A percentile compares a stretch with the other conserved stretches of the same genome.
phyloP scores from a whole-genome alignment of 1,140 invertebrate species.

The Sarcophaga peregrina region DNA sequence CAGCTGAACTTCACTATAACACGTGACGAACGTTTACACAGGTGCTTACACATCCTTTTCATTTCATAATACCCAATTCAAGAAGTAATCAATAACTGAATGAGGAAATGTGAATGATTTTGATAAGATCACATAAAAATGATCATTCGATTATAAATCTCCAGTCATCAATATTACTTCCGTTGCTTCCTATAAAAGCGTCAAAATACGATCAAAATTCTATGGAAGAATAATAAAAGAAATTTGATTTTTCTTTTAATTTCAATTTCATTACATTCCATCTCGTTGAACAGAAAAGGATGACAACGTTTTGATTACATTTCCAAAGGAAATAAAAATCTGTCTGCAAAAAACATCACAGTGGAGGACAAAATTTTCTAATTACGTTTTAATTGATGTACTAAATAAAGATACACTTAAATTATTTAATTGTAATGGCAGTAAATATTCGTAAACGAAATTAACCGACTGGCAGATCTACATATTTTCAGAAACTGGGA shows the following conservation, averaged over 20 bases:
- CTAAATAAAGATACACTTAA: too few relatives aligned
- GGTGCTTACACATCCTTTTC: slow-evolving; percentile 10
- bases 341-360: not conserved
- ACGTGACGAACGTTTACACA: slow-evolving; percentile 16
- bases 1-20: not conserved
- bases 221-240: not conserved
- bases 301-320: slow-evolving; percentile 28
- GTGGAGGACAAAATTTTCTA: not conserved
- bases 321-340: slow-evolving; percentile 35
- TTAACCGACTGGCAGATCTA: too few relatives aligned
- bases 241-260: not conserved
- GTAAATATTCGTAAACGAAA: not conserved
- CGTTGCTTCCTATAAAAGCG: slow-evolving; percentile 22
- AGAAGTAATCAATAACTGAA: not conserved
- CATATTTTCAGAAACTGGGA: too few relatives aligned
- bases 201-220: slow-evolving; percentile 19
- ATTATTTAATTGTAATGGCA: not conserved
- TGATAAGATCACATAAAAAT: slow-evolving; percentile 12
- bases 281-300: slow-evolving; percentile 1
- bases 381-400: not conserved
- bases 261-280: not conserved
- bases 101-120: not conserved
- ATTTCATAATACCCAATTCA: not conserved
- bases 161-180: slow-evolving; percentile 6
- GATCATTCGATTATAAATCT: not conserved